phyloP scores from a whole-genome alignment of 1,140 invertebrate genomes.

The Dufourea novaeangliae region DNA sequence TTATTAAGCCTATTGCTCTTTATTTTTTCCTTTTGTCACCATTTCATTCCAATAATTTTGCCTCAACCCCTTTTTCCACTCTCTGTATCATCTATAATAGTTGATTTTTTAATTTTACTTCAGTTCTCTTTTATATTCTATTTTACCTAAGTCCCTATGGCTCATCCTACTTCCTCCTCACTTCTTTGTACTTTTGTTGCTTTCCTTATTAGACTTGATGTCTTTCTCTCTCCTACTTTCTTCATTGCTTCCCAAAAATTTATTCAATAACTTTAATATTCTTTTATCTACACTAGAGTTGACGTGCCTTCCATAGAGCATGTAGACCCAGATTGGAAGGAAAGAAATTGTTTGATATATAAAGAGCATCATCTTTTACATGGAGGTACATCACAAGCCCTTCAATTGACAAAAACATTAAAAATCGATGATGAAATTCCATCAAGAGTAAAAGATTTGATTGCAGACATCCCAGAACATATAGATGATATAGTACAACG shows the following conservation, averaged over 20 bases:
- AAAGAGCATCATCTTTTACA: conserved; percentile 85
- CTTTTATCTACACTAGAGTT: neutral
- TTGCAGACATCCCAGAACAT: conserved; percentile 77
- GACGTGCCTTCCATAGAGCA: conserved; percentile 71
- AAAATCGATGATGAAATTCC: conserved; percentile 85
- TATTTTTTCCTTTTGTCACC: too few relatives aligned
- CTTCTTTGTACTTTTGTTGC: too few relatives aligned
- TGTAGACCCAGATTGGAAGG: conserved; percentile 86
- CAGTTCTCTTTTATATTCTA: conserved; percentile 31
- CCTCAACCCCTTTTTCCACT: too few relatives aligned
- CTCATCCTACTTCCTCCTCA: too few relatives aligned
- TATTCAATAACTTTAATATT: neutral
- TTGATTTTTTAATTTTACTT: conserved; percentile 35
- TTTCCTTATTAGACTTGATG: neutral
- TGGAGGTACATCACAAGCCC: conserved; percentile 87
- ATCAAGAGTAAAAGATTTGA: conserved; percentile 79
- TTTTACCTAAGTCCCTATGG: too few relatives aligned
- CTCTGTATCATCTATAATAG: too few relatives aligned
- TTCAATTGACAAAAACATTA: conserved; percentile 88
- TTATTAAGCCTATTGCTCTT: too few relatives aligned
- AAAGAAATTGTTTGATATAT: conserved; percentile 83
- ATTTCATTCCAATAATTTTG: too few relatives aligned
- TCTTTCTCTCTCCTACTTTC: too few relatives aligned
- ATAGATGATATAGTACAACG: conserved; percentile 75
- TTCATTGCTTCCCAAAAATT: too few relatives aligned